Evolutionary conservation across 2,797 vertebrate species (phyloP), one percentile per base, ranked within the genome.

Genomic region (Microctenopoma stevenorrisi): DNA sequence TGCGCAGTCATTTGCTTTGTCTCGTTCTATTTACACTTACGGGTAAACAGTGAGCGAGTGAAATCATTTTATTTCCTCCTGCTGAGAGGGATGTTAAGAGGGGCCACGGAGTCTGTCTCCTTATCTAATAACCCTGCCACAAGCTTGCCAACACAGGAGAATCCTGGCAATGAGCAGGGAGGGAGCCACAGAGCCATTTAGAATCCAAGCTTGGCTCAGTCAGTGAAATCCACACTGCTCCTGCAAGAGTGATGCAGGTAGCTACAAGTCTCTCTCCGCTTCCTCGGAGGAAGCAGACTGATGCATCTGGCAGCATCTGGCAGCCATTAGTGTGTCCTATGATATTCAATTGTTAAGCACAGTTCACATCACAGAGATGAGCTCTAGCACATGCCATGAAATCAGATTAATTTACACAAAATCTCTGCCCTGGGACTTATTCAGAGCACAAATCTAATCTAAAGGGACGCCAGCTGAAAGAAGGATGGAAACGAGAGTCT

Each of bases 121-220:
- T 93, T 91, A 93, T 93, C 90, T 91, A 91, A 90, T 91, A 89
- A 92, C 88, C 81, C 86, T 86, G 85, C 84, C 87, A 88, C 86
- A 79, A 83, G 86, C 82, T 81, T 91, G 90, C 88, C 91, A 92
- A 84, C 88, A 85, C 76, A 86, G 85, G 83, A 90, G 84, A 88
- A 89, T 89, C 82, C 81, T 88, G 84, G 74, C 43, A 46, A 73
- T 83, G 80, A 85, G 77, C 79, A 78, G 68, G 76, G 74, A 87
- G 92, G 91, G 83, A 88, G 86, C 84, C 85, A 82, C 81, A 83
- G 83, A 91, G 83, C 78, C 82, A 86, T 88, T 92, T 92, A 89
- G 82, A 93, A 86, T 83, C 80, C 70, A 78, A 81, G 82, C 88
- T 90, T 81, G 86, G 86, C 85, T 86, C 84, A 70, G 79, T 65